A percentile compares a stretch with the other conserved stretches of the same genome.
Evolutionary conservation across 2,113 vertebrate species (phyloP).

Genomic region (Sceloporus tristichus): DNA sequence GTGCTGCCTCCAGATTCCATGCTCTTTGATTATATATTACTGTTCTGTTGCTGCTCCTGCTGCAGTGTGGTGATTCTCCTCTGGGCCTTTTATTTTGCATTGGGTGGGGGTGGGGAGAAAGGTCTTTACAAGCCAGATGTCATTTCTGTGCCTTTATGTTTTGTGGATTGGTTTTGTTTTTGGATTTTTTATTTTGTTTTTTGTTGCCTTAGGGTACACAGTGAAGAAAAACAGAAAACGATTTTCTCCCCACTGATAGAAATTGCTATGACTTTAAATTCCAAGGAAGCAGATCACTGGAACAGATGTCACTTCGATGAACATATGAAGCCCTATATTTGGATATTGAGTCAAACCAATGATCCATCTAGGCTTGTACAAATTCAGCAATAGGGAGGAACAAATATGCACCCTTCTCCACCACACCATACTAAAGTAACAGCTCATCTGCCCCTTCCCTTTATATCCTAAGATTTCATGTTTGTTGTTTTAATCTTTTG

Average conservation of each 20-base stretch:
- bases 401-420: neutral
- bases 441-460: neutral
- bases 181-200: neutral
- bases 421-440: neutral
- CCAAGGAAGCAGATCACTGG: neutral
- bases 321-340: neutral
- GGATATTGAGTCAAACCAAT: neutral
- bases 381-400: neutral
- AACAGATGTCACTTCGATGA: neutral
- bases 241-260: neutral
- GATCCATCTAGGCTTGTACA: neutral
- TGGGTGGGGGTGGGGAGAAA: neutral
- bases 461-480: neutral
- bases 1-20: neutral
- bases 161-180: neutral
- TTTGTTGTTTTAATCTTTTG: neutral
- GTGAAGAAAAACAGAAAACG: conserved; percentile 3
- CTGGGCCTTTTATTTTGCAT: neutral
- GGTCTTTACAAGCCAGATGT: neutral
- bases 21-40: neutral
- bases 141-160: neutral
- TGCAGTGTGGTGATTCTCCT: neutral
- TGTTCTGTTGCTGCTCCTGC: neutral
- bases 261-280: neutral
- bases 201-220: neutral